Conservation (phyloP, 2,797 vertebrate species). For the Jordanella pulchra region DNA sequence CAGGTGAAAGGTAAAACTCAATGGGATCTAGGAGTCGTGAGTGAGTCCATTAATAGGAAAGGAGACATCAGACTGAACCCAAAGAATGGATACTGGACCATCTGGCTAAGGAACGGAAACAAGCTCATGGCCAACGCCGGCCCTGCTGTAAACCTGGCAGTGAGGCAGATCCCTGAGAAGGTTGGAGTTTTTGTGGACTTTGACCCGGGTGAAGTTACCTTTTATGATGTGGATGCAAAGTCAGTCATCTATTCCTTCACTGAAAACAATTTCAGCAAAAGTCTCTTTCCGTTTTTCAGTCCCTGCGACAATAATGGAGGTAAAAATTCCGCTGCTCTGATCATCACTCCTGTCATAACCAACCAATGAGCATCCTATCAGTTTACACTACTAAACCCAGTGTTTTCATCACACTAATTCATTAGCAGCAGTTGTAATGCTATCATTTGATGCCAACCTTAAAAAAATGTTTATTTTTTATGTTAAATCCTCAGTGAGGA, state of each 20-base stretch:
- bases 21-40: slow-evolving; percentile 65
- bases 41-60: slow-evolving; percentile 61
- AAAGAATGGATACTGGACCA: slow-evolving; percentile 61
- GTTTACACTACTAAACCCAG: slow-evolving; percentile 3
- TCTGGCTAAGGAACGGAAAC: slow-evolving; percentile 53
- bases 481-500: not conserved
- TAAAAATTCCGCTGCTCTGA: slow-evolving; percentile 52
- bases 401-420: slow-evolving; percentile 26
- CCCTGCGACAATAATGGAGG: slow-evolving; percentile 31
- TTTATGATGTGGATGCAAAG: slow-evolving; percentile 54
- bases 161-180: slow-evolving; percentile 49
- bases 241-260: slow-evolving; percentile 62
- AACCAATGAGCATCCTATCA: not conserved
- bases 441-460: not conserved
- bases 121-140: slow-evolving; percentile 37
- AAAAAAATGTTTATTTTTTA: not conserved
- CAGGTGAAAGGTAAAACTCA: slow-evolving; percentile 59
- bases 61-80: slow-evolving; percentile 56
- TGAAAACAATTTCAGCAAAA: slow-evolving; percentile 47
- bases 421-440: slow-evolving; percentile 19
- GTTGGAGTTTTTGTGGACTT: slow-evolving; percentile 65
- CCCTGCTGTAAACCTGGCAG: slow-evolving; percentile 17
- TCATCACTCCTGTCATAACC: slow-evolving; percentile 54
- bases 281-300: slow-evolving; percentile 66
- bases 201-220: slow-evolving; percentile 50